Evolutionary conservation across 2,113 vertebrate species (phyloP), one percentile per base, ranked within the genome.

Genomic region (Syrmaticus mikado): DNA sequence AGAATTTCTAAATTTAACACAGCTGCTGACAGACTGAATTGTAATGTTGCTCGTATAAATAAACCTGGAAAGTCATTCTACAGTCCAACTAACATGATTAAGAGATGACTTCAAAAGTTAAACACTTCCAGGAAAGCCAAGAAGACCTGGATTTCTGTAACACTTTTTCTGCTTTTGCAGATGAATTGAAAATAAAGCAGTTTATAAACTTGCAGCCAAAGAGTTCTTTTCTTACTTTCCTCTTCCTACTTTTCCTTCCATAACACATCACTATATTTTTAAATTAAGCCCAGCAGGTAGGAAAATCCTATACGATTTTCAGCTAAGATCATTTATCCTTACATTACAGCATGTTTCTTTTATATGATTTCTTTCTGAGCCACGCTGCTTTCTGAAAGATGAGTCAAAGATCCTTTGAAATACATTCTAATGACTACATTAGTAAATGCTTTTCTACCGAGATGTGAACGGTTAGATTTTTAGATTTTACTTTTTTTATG

Each of bases 261-360:
- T 62, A 91, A 67, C 28, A 11, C 34, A 65, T 79, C n/a, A 8
- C 18, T 79, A 19, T 70, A 77, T 84, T 91, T 95, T 93, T 72
- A 95, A 95, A 94, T 89, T 86, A 93, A 93, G 20, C 67, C 70
- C 93, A 93, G 85, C 60, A 95, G 82, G 60, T 95, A 95, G 41
- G 48, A 93, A 93, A 55, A 52, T 85, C 43, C 73, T 93, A 27
- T 86, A 19, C 18, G 6, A 40, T 89, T 95, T 96, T 92, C 40
- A 90, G 85, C 88, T 61, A 83, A 80, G 67, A 81, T 57, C 34
- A 65, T 95, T 96, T 94, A 13, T 89, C 80, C 71, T 38, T 87
- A 24, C 73, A 53, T 78, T 86, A 86, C 60, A 80, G 38, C 11
- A 34, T 66, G 43, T 75, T 88, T 87, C 90, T 93, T 89, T 82